Evolutionary conservation across 2,888 invertebrate genomes (phyloP).

Genomic region (Didymodactylos carnosus): DNA sequence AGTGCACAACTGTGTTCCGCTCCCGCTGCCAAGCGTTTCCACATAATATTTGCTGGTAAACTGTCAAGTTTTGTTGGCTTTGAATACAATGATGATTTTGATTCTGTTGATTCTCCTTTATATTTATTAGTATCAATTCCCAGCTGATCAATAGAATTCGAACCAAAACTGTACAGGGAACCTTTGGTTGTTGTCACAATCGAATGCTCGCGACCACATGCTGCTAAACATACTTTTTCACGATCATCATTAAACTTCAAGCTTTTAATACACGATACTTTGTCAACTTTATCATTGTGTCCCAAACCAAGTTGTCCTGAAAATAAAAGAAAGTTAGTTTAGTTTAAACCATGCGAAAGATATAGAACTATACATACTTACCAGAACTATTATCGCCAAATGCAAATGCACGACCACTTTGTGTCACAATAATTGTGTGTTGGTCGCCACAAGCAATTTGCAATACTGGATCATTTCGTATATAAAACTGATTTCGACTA

Average conservation of each 20-base stretch:
- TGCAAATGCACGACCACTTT: slow-evolving; percentile 58
- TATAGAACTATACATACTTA: background rate
- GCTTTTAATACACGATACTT: slow-evolving; percentile 52
- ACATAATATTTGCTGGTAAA: slow-evolving; percentile 19
- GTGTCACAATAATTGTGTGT: slow-evolving; percentile 62
- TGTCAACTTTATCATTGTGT: slow-evolving; percentile 43
- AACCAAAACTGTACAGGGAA: slow-evolving; percentile 27
- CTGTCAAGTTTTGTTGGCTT: slow-evolving; percentile 20
- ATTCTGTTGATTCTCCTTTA: slow-evolving; percentile 18
- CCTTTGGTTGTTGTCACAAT: slow-evolving; percentile 46
- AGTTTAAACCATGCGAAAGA: background rate
- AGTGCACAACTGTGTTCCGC: slow-evolving; percentile 47
- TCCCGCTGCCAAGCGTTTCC: slow-evolving; percentile 44
- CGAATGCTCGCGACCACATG: slow-evolving; percentile 51
- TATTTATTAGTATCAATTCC: too few species aligned
- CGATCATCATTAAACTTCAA: slow-evolving; percentile 10
- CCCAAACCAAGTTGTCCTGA: slow-evolving; percentile 63
- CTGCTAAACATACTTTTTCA: slow-evolving; percentile 46
- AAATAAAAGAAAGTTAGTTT: background rate
- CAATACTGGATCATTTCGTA: slow-evolving; percentile 56
- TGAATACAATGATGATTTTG: slow-evolving; percentile 17
- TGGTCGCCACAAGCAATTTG: slow-evolving; percentile 58
- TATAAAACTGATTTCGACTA: slow-evolving; percentile 68
- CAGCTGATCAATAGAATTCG: slow-evolving; percentile 28
- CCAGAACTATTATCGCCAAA: slow-evolving; percentile 52